Evolutionary conservation across 2,113 vertebrate genomes (phyloP), one percentile per base, ranked within the genome.

Genomic region (Caloenas nicobarica): DNA sequence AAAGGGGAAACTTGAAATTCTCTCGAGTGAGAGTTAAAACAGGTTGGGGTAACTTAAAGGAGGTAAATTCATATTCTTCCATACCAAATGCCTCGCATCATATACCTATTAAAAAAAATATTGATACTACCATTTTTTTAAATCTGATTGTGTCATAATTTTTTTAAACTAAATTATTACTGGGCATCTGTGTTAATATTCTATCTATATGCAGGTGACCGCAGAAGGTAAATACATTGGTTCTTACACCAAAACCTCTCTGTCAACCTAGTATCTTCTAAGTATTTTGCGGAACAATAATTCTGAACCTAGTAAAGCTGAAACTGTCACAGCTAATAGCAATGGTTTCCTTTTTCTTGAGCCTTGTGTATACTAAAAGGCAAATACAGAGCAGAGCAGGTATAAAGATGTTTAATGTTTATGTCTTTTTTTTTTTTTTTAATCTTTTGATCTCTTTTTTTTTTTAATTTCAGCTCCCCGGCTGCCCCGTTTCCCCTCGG

Each of bases 391-490:
- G 36, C 56, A 48, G 50, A 78, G 16, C 33, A 34, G 15, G 19
- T 84, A 56, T 34, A 31, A 82, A 69, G 25, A n/a, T 48, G 19
- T 86, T 44, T 78, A 48, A 79, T 19, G 10, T 58, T 62, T 73
- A 54, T 72, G 22, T 58, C 21, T 68, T 69, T 28, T 7, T 28
- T 56, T 91, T 76, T 88, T 50, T 3, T 88, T 86, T 90, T 40
- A 40, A n/a, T n/a, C n/a, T n/a, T n/a, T n/a, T n/a, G n/a, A n/a
- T n/a, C n/a, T n/a, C n/a, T n/a, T n/a, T n/a, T n/a, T n/a, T n/a
- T n/a, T n/a, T 88, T 86, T 87, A 68, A 61, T 89, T 95, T 42
- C 88, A 98, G 98, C 74, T 97, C 97, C 73, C 66, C 85, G 34
- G 92, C 97, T 80, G 79, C 95, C 51, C 53, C 94, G 3, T 93